Percentiles rank a stretch among this genome's conserved stretches.
Evolutionary conservation across 2,113 vertebrate genomes (phyloP).

Genomic region (Nothobranchius furzeri): DNA sequence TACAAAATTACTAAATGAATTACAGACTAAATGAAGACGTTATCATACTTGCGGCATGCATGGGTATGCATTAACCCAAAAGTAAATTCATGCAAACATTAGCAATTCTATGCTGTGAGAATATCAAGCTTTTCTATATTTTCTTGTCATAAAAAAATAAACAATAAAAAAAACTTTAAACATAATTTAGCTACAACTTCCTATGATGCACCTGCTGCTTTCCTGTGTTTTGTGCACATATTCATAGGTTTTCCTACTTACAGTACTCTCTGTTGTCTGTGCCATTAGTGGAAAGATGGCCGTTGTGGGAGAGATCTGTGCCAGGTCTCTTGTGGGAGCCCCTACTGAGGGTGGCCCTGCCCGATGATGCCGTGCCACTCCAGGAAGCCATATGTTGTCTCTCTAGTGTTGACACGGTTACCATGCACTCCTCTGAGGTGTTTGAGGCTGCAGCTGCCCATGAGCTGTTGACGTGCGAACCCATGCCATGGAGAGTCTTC

Average conservation of each 20-base stretch:
- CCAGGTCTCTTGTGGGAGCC: conserved; percentile 70
- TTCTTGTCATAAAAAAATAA: no score
- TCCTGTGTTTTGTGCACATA: neutral
- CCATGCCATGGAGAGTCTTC: conserved; percentile 65
- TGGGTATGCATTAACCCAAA: no score
- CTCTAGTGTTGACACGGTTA: conserved; percentile 79
- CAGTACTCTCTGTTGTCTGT: conserved; percentile 77
- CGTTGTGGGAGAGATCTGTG: conserved; percentile 62
- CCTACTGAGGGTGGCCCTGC: conserved; percentile 70
- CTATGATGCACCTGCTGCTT: no score
- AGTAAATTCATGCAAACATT: no score
- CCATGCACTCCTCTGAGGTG: conserved; percentile 78
- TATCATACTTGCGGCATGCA: no score
- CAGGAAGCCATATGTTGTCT: conserved; percentile 77
- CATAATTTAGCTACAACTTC: neutral
- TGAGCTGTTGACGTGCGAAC: conserved; percentile 70
- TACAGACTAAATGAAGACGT: no score
- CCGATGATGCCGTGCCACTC: conserved; percentile 66
- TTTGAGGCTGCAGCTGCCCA: conserved; percentile 72
- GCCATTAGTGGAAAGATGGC: conserved; percentile 63
- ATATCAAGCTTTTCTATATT: no score
- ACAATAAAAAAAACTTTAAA: no score
- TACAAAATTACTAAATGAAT: no score
- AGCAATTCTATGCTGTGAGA: no score
- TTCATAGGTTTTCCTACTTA: conserved; percentile 47